phyloP scores from a whole-genome alignment of 23 tunicate species.

The Trididemnum nubilum region DNA sequence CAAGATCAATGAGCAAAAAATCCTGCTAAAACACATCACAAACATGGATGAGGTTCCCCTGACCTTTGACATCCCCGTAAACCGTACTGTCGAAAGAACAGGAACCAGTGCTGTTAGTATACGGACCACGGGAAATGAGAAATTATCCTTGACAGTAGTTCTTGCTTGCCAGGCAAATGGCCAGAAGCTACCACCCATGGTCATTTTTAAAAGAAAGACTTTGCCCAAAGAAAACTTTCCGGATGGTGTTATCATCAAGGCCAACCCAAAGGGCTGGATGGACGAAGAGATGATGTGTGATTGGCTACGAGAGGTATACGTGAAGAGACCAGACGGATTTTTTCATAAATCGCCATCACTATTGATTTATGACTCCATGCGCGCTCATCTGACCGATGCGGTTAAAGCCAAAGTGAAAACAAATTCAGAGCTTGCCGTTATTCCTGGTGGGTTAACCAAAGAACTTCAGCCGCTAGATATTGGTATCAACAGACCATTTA shows the following conservation, averaged over 20 bases:
- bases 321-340: constrained; percentile 58
- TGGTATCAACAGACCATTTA: constrained; percentile 56
- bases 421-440: constrained; percentile 55
- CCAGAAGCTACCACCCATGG: constrained; percentile 58
- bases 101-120: constrained; percentile 55
- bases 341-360: constrained; percentile 54
- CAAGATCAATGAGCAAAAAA: constrained; percentile 51
- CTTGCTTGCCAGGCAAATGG: constrained; percentile 53
- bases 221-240: constrained; percentile 52
- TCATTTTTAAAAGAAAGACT: constrained; percentile 55
- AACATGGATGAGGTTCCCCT: constrained; percentile 66
- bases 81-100: constrained; percentile 51
- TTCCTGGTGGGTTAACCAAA: constrained; percentile 64
- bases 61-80: constrained; percentile 66
- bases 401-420: constrained; percentile 58
- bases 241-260: constrained; percentile 61
- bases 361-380: constrained; percentile 48
- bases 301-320: constrained; percentile 58
- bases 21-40: constrained; percentile 51
- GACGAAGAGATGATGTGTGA: constrained; percentile 61
- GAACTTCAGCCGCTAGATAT: constrained; percentile 69
- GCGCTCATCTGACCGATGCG: constrained; percentile 52
- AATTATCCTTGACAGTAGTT: constrained; percentile 55
- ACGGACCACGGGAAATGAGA: constrained; percentile 60
- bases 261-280: constrained; percentile 65